Evolutionary conservation across 1,140 invertebrate genomes (phyloP).

Genomic region (Argopecten irradians): DNA sequence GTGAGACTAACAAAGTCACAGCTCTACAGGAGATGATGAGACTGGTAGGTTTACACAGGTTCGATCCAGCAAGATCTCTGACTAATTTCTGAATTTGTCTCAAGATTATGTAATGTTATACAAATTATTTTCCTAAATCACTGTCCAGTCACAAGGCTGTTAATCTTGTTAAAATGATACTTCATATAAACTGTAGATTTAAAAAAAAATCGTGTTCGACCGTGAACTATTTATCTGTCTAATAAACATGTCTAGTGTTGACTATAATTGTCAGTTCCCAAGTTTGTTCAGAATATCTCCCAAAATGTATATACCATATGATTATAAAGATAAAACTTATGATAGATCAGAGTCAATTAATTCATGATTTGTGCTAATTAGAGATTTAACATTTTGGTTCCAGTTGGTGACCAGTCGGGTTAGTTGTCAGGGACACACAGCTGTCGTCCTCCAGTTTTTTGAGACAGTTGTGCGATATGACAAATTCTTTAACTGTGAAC

Average conservation of each 20-base stretch:
- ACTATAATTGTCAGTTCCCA: no score
- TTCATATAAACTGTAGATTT: no score
- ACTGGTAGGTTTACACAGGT: slow-evolving; percentile 67
- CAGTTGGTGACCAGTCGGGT: slow-evolving; percentile 78
- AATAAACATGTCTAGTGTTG: no score
- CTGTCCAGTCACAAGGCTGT: no score
- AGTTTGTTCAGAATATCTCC: no score
- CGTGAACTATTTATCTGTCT: no score
- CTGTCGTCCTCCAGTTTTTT: slow-evolving; percentile 80
- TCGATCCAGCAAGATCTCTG: background rate
- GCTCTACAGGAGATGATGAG: slow-evolving; percentile 79
- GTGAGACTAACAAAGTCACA: slow-evolving; percentile 73
- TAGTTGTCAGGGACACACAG: slow-evolving; percentile 77
- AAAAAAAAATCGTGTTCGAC: no score
- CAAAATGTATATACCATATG: no score
- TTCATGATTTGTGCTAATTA: slow-evolving; percentile 33
- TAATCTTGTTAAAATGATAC: no score
- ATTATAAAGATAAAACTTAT: no score
- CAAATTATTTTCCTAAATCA: no score
- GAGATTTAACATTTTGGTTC: slow-evolving; percentile 59
- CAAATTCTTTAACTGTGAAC: slow-evolving; percentile 79
- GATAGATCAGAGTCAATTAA: no score
- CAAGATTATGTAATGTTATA: background rate
- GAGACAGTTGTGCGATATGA: slow-evolving; percentile 81
- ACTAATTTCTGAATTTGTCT: background rate